Conservation (phyloP, 2,113 vertebrate species). For the Gobiocypris rarus region DNA sequence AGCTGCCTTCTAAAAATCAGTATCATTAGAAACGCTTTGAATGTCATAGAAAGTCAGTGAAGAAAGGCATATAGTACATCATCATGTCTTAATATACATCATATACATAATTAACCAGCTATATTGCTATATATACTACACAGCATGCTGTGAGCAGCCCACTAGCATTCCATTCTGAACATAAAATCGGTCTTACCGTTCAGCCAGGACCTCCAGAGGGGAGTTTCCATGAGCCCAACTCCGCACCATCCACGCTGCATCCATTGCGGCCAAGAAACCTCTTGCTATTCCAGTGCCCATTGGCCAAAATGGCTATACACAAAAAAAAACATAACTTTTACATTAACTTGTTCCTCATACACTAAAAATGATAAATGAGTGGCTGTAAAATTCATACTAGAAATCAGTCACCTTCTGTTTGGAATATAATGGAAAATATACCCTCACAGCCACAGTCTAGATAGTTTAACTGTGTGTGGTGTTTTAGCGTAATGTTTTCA, state of each 20-base stretch:
- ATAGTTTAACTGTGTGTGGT: background rate
- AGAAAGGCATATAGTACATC: too few relatives aligned
- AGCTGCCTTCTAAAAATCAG: too few relatives aligned
- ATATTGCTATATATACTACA: too few relatives aligned
- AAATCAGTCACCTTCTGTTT: background rate
- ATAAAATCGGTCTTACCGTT: slow-evolving; percentile 81
- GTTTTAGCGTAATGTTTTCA: slow-evolving; percentile 41
- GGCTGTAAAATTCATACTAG: background rate
- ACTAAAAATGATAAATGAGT: background rate
- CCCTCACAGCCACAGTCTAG: background rate
- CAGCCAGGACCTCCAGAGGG: slow-evolving; percentile 92
- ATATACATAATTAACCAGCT: too few relatives aligned
- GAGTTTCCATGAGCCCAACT: slow-evolving; percentile 91
- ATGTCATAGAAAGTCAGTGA: too few relatives aligned
- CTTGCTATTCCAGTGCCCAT: slow-evolving; percentile 98
- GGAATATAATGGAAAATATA: background rate
- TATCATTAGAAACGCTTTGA: too few relatives aligned
- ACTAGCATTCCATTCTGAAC: background rate
- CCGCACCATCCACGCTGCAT: slow-evolving; percentile 97
- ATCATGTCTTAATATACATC: too few relatives aligned
- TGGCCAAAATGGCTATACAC: slow-evolving; percentile 92
- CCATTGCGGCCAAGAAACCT: slow-evolving; percentile 96
- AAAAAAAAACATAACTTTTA: background rate
- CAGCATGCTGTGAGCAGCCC: background rate
- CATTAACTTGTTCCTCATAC: background rate